Percentiles rank a stretch among this genome's conserved stretches.
Evolutionary conservation across 2,113 vertebrate genomes (phyloP).

Genomic region (Siphamia tubifer): DNA sequence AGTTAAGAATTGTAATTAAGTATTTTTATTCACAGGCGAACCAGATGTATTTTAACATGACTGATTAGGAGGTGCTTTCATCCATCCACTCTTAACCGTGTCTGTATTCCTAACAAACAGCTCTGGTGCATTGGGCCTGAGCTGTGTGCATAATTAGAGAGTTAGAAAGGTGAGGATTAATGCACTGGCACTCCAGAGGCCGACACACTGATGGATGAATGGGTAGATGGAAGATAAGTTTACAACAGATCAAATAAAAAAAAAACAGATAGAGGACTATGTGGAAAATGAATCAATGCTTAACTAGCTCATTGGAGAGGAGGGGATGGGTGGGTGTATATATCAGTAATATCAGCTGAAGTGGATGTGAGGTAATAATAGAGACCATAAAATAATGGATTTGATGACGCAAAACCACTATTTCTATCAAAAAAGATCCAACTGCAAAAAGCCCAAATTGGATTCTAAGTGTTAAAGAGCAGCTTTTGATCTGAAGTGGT

Average conservation of each 20-base stretch:
- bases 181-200: neutral
- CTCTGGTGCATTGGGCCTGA: neutral
- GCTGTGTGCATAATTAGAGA: slow-evolving; percentile 26
- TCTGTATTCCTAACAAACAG: slow-evolving; percentile 15
- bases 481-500: neutral
- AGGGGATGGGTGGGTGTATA: neutral
- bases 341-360: neutral
- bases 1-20: too few species aligned
- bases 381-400: neutral
- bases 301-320: neutral
- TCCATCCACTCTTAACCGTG: neutral
- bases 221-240: slow-evolving; percentile 15
- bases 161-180: slow-evolving; percentile 36
- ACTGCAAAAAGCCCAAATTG: neutral
- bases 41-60: too few species aligned
- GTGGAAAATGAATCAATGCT: neutral
- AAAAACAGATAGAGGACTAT: neutral
- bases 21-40: too few species aligned
- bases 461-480: neutral
- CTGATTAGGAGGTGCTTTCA: neutral
- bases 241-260: neutral
- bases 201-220: slow-evolving; percentile 34
- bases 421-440: neutral
- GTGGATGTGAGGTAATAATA: neutral
- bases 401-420: neutral